These are phyloP conservation scores for Enteromius argenteus DNA, from an alignment of 2,797 vertebrate species.

Conservation along the genomic window DNA sequence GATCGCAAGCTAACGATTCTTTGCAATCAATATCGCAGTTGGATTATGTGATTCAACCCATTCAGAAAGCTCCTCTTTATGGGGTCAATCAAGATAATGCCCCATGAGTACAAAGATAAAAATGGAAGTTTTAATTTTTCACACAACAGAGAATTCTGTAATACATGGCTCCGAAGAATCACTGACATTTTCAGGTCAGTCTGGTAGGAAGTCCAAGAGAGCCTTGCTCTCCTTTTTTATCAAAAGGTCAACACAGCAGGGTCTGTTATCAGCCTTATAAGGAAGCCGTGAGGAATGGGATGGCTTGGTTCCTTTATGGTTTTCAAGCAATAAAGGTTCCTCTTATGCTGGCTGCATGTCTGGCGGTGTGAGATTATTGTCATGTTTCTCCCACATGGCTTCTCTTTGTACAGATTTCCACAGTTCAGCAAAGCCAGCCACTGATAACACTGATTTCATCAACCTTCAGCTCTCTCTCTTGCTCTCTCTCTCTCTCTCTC, in stretches of 20 bases:
- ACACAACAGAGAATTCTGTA: conserved; percentile 1
- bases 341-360: conserved; percentile 35
- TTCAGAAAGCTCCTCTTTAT: not conserved
- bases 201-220: conserved; percentile 9
- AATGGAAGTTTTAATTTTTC: not conserved
- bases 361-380: conserved; percentile 46
- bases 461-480: not conserved
- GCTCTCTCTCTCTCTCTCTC: not conserved
- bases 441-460: conserved; percentile 49
- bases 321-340: conserved; percentile 7
- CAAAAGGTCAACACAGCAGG: conserved; percentile 31
- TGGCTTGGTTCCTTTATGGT: not conserved
- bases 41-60: conserved; percentile 5
- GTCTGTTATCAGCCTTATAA: conserved; percentile 8
- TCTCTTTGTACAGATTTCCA: conserved; percentile 40
- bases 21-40: conserved; percentile 27
- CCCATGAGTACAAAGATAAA: not conserved
- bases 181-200: conserved; percentile 10
- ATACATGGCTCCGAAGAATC: conserved; percentile 16
- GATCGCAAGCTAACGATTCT: conserved; percentile 59
- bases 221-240: conserved; percentile 35
- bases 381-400: conserved; percentile 26
- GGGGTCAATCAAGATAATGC: not conserved
- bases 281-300: not conserved
- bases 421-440: conserved; percentile 18